Evolutionary conservation across 2,113 vertebrate genomes (phyloP), one percentile per base, ranked within the genome.

Genomic region (Turdus rufiventris): DNA sequence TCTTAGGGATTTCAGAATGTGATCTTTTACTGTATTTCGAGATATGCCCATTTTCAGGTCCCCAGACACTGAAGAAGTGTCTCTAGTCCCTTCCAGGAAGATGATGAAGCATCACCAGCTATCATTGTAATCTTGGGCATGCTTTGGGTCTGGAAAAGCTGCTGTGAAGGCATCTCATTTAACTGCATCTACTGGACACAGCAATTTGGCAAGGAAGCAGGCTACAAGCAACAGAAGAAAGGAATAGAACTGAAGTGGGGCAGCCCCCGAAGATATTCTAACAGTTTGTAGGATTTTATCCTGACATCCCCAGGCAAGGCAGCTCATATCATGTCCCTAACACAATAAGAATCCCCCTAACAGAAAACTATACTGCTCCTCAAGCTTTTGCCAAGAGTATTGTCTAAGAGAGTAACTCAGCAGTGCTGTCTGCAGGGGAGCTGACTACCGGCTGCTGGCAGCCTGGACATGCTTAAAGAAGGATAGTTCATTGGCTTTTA

Each of bases 111-210:
- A 45, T 16, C 45, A 68, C 5, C 31, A 72, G 66, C 31, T 48
- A 48, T 3, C 26, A 18, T 9, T 0, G 0, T 24, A 48, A 76
- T 29, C 31, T 45, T 1, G 0, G 43, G 40, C 45, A 8, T 40
- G 50, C 28, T 50, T 79, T 91, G 29, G 20, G 50, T 57, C 58
- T 75, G 60, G 38, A 67, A 79, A 61, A 72, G 23, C 15, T 54
- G 19, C 57, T 54, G 7, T 33, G 42, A 78, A 20, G 43, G 72
- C 24, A 81, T 21, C 18, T 62, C 24, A 45, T 66, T 71, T 54
- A 57, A 71, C 17, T 70, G 23, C 34, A 58, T 18, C 36, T 45
- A n/a, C 18, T 26, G n/a, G 48, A 45, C 31, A 57, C 25, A 34
- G 45, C 18, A 48, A 20, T 51, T 85, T 85, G 58, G 66, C 31